Evolutionary conservation across 2,888 invertebrate species (phyloP).

Genomic region (Luperina nickerlii): DNA sequence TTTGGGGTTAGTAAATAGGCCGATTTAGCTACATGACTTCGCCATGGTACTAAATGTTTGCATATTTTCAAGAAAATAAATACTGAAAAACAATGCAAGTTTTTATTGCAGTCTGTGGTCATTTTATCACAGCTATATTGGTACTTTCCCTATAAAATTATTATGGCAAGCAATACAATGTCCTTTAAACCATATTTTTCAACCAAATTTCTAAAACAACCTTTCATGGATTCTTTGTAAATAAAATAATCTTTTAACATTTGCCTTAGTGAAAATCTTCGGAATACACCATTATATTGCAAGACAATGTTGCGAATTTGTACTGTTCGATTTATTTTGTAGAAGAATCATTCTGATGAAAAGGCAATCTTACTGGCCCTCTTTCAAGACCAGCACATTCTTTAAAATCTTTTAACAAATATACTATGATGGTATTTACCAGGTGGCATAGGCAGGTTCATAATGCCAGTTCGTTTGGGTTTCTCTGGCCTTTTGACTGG

Average conservation of each 20-base stretch:
- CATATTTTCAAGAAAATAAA: neutral
- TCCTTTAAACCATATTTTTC: neutral
- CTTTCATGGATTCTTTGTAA: too few species aligned
- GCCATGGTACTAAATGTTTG: neutral
- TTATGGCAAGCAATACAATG: neutral
- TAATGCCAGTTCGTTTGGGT: constrained; percentile 93
- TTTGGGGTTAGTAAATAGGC: neutral
- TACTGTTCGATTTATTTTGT: neutral
- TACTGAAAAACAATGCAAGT: neutral
- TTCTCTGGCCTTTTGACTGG: constrained; percentile 88
- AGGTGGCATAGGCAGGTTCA: constrained; percentile 98
- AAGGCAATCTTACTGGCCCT: neutral
- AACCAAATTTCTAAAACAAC: neutral
- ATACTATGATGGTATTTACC: constrained; percentile 83
- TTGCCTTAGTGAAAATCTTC: neutral
- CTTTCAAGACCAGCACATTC: neutral
- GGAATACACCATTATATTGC: too few species aligned
- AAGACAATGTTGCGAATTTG: neutral
- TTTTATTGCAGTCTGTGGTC: neutral
- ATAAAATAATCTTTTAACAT: neutral
- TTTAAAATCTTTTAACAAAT: neutral
- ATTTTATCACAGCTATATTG: too few species aligned
- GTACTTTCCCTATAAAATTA: neutral
- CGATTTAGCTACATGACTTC: neutral
- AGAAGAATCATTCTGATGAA: neutral